phyloP scores from a whole-genome alignment of 1,140 invertebrate genomes.

The Temnothorax nylanderi region DNA sequence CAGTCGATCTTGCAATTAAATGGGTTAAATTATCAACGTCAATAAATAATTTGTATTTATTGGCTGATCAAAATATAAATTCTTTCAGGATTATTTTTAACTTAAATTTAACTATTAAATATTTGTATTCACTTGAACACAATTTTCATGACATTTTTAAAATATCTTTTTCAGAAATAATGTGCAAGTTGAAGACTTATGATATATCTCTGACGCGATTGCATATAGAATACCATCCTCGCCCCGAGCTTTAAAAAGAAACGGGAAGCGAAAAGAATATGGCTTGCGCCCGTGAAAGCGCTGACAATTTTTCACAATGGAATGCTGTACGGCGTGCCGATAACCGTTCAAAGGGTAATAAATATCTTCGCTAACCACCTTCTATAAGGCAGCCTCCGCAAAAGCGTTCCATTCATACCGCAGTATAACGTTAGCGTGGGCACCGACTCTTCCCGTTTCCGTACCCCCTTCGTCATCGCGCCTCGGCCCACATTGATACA shows the following conservation, averaged over 20 bases:
- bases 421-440: conserved; percentile 58
- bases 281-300: conserved; percentile 62
- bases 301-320: conserved; percentile 73
- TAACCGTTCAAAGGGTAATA: conserved; percentile 71
- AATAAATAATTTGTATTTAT: not conserved
- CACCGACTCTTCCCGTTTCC: conserved; percentile 63
- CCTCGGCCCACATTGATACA: conserved; percentile 67
- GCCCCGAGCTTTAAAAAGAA: conserved; percentile 27
- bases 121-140: not conserved
- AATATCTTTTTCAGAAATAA: conserved; percentile 20
- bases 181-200: conserved; percentile 12
- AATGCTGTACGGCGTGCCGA: conserved; percentile 56
- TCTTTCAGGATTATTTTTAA: not conserved
- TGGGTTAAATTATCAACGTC: not conserved
- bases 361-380: conserved; percentile 73
- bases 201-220: conserved; percentile 18
- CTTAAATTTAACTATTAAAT: not conserved
- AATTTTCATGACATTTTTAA: not conserved
- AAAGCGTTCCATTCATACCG: conserved; percentile 74
- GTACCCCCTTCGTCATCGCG: conserved; percentile 33
- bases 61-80: not conserved
- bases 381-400: conserved; percentile 70
- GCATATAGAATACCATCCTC: conserved; percentile 30
- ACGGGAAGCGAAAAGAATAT: conserved; percentile 56
- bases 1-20: not conserved